Percentiles rank a stretch among this genome's conserved stretches.
These are phyloP conservation scores for Dallia pectoralis DNA, from an alignment of 2,797 vertebrate genomes.

Conservation along the genomic window DNA sequence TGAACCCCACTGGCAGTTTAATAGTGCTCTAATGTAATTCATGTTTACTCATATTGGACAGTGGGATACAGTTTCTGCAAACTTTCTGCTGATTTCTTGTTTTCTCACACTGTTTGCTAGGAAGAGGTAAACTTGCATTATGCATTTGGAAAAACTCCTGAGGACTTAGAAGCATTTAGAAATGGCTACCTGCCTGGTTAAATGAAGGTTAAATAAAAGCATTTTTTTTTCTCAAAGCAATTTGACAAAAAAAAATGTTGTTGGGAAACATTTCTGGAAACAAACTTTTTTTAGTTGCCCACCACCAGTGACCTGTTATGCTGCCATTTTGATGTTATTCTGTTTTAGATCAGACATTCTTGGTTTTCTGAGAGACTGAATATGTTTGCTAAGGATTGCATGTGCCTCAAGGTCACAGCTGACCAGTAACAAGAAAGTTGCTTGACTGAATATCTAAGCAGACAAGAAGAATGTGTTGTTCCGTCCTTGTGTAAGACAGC, in stretches of 20 bases:
- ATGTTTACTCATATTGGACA: conserved; percentile 20
- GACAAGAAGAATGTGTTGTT: too few relatives aligned
- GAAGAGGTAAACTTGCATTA: neutral
- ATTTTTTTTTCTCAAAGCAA: neutral
- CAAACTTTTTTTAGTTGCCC: too few relatives aligned
- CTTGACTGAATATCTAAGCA: too few relatives aligned
- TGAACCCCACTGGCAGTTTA: conserved; percentile 23
- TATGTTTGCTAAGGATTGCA: too few relatives aligned
- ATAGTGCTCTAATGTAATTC: conserved; percentile 37
- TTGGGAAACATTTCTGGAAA: neutral
- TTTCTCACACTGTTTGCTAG: neutral
- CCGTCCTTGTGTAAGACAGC: too few relatives aligned
- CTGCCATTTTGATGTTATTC: too few relatives aligned
- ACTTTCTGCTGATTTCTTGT: conserved; percentile 10
- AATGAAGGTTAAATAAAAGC: too few relatives aligned
- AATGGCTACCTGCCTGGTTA: neutral
- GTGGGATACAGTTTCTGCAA: conserved; percentile 15
- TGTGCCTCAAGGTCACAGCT: too few relatives aligned
- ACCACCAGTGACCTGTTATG: too few relatives aligned
- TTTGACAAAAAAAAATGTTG: neutral
- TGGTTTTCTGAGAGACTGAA: too few relatives aligned
- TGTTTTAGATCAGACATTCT: too few relatives aligned
- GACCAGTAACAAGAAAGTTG: too few relatives aligned
- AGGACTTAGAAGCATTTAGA: neutral
- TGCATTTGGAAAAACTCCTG: neutral